Evolutionary conservation across 2,888 invertebrate species (phyloP).

Genomic region (Dastarcus helophoroides): DNA sequence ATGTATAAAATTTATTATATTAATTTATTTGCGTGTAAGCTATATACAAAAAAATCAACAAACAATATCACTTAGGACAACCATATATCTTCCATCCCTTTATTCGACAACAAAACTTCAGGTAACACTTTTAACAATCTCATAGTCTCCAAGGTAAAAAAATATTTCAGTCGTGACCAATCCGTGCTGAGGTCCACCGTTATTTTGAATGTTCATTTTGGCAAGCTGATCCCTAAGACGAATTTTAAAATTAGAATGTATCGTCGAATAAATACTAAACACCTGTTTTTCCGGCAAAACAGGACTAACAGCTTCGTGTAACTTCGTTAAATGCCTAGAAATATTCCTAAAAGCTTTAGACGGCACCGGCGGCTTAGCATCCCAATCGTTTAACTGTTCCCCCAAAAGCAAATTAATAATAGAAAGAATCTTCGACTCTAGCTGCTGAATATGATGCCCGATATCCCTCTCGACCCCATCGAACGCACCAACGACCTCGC

Average conservation of each 20-base stretch:
- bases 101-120: slow-evolving; percentile 58
- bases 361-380: slow-evolving; percentile 89
- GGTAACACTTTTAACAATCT: slow-evolving; percentile 69
- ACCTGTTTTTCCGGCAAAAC: slow-evolving; percentile 67
- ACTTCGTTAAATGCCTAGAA: slow-evolving; percentile 77
- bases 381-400: slow-evolving; percentile 77
- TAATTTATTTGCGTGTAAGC: too few relatives aligned
- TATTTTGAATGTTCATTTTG: slow-evolving; percentile 81
- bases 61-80: slow-evolving; percentile 50
- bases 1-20: too few relatives aligned
- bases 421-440: slow-evolving; percentile 80
- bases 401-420: slow-evolving; percentile 80
- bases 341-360: slow-evolving; percentile 81
- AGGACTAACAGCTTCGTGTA: slow-evolving; percentile 82
- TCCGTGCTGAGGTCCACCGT: slow-evolving; percentile 95
- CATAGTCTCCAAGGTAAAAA: slow-evolving; percentile 80
- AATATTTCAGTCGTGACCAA: slow-evolving; percentile 86
- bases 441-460: slow-evolving; percentile 81
- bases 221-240: slow-evolving; percentile 72
- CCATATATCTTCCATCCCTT: slow-evolving; percentile 78
- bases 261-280: slow-evolving; percentile 42
- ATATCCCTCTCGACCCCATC: slow-evolving; percentile 68
- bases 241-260: slow-evolving; percentile 78
- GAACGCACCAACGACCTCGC: slow-evolving; percentile 45
- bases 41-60: too few relatives aligned